Evolutionary conservation across 2,888 invertebrate species (phyloP), one percentile per base, ranked within the genome.

Genomic region (Taenaris catops): DNA sequence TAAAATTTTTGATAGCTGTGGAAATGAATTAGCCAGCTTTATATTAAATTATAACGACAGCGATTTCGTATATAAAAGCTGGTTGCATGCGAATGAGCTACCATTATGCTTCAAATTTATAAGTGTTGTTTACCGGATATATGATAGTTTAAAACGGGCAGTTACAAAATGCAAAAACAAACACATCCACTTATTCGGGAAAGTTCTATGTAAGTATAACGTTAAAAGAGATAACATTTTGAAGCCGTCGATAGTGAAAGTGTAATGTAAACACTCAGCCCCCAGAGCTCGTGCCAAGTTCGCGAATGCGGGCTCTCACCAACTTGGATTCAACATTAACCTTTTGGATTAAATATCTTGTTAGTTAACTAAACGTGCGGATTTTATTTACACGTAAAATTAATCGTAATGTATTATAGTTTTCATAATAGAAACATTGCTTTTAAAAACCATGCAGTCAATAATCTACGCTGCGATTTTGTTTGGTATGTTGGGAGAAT

Each of bases 381-480:
- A 66, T 54, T 51, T 41, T 54, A 63, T 61, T 58, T 35, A 25
- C 29, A 34, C 32, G 35, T 34, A 32, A 40, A 14, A 4, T 14
- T 26, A 3, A n/a, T 7, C 12, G 12, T 25, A 25, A 7, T 7
- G 14, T 14, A 14, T 12, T 14, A 4, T 2, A 8, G 5, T 8
- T 25, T 2, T n/a, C 5, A 8, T 1, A 1, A 2, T 14, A 5
- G 5, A 8, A 21, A 8, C 5, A 5, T 21, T 21, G 8, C 4
- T 8, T 8, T 5, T 4, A 6, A 25, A n/a, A 11, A n/a, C 24
- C 6, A 10, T 6, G 11, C 5, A 19, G 27, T n/a, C 4, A 18
- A 17, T 28, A 28, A 12, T n/a, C n/a, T n/a, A n/a, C n/a, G n/a
- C n/a, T n/a, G n/a, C n/a, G n/a, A n/a, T n/a, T n/a, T n/a, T n/a